Percentiles rank a stretch among this genome's conserved stretches.
phyloP scores from a whole-genome alignment of 1,140 invertebrate genomes.

The Antheraea pernyi region DNA sequence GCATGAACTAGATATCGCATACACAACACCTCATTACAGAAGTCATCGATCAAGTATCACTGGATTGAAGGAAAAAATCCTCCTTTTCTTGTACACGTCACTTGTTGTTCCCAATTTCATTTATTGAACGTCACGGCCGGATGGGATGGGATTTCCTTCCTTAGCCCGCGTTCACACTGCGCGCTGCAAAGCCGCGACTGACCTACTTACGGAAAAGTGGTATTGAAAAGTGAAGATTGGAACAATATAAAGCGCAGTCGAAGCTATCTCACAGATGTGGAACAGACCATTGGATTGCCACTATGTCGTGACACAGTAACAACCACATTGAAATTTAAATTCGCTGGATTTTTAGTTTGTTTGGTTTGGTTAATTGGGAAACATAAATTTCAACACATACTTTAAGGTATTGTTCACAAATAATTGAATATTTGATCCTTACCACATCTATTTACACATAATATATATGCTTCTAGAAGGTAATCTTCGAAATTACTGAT shows the following conservation, averaged over 20 bases:
- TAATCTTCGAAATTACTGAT: no score
- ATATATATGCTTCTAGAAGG: no score
- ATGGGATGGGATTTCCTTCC: slow-evolving; percentile 7
- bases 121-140: slow-evolving; percentile 14
- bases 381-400: no score
- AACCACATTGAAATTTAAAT: not conserved
- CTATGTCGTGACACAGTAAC: not conserved
- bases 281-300: not conserved
- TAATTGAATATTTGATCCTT: no score
- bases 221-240: not conserved
- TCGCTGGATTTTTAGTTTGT: no score
- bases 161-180: slow-evolving; percentile 9
- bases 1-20: not conserved
- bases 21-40: slow-evolving; percentile 5
- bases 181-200: slow-evolving; percentile 3
- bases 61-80: slow-evolving; percentile 1
- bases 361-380: no score
- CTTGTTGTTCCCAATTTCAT: slow-evolving; percentile 24
- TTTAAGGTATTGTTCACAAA: no score
- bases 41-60: slow-evolving; percentile 9
- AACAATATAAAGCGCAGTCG: not conserved
- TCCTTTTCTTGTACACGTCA: slow-evolving; percentile 11
- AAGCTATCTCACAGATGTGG: not conserved
- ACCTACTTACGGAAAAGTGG: not conserved
- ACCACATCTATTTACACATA: no score